Base-by-base conservation (phyloP, 2,888 invertebrate genomes). In the Lymantria dispar region DNA sequence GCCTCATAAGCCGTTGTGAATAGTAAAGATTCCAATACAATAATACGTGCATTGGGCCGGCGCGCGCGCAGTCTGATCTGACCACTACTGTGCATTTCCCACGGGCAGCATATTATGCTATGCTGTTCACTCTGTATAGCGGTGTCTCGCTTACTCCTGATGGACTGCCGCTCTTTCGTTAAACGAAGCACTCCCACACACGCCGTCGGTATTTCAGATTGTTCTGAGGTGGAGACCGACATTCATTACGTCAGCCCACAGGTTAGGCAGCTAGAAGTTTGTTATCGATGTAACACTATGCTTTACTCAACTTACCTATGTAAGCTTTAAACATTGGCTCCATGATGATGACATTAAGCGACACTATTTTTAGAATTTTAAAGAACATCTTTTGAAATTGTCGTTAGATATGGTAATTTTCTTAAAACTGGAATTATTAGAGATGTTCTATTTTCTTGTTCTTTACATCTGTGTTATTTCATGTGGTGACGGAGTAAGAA, bases 21-120 rank as follows among this genome's bases (percentile, higher is more conserved):
- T 68, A 66, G 67, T 62, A 67, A 68, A 84, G 87, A 82, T 82
- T 82, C 80, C 82, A 83, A 85, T 86, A 87, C 90, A 89, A 90
- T 90, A 90, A 89, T 89, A 88, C 88, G 88, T 88, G 89, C 90
- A 88, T 83, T 86, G 90, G 91, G 89, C 85, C 86, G 88, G 88
- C 91, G 92, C 89, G 89, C 90, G 88, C 89, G 87, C 87, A 79
- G 79, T 83, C 87, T 85, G 86, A 84, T 89, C 90, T 87, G 91
- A 88, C 91, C 91, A 91, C 92, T 92, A 90, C 92, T 91, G 92
- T 92, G 90, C 91, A 92, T 87, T 92, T 92, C 91, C 92, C 92
- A 92, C 92, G 92, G 87, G 85, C 85, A 84, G 82, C 79, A 78
- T 78, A 74, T 71, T 76, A 62, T 56, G 63, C 77, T 59, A 68